phyloP scores from a whole-genome alignment of 2,113 vertebrate genomes.

The Pelecanoides urinatrix region DNA sequence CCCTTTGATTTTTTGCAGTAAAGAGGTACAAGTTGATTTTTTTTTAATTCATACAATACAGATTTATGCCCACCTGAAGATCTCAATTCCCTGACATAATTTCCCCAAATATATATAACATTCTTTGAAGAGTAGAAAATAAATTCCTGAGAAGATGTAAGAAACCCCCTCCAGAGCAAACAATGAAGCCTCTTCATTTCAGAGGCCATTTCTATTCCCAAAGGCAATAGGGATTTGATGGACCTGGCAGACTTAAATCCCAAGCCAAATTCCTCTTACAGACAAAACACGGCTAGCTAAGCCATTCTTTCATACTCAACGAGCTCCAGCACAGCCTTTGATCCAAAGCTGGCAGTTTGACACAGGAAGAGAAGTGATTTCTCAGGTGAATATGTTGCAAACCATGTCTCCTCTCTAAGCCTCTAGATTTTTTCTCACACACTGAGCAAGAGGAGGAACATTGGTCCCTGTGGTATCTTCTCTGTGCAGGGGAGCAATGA shows the following conservation, averaged over 20 bases:
- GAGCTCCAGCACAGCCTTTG: neutral
- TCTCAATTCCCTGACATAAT: neutral
- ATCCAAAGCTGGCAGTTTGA: conserved; percentile 48
- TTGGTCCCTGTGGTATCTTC: neutral
- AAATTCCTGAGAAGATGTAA: neutral
- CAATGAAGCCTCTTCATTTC: conserved; percentile 26
- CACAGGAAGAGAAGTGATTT: conserved; percentile 22
- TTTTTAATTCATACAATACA: neutral
- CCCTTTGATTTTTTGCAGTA: neutral
- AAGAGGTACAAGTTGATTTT: neutral
- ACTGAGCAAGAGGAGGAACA: neutral
- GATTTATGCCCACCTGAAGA: neutral
- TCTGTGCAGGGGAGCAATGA: neutral
- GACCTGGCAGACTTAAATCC: conserved; percentile 40
- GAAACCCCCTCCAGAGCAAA: conserved; percentile 3
- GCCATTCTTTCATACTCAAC: conserved; percentile 19
- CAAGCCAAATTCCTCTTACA: conserved; percentile 41
- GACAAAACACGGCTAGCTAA: conserved; percentile 41
- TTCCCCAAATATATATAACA: neutral
- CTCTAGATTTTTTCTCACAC: neutral
- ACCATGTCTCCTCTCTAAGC: neutral
- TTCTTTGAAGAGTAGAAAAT: neutral
- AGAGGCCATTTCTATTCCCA: neutral
- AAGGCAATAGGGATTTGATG: conserved; percentile 16
- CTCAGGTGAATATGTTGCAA: conserved; percentile 31